Base-by-base conservation (phyloP, 2,797 vertebrate genomes). In the Gouania willdenowi region DNA sequence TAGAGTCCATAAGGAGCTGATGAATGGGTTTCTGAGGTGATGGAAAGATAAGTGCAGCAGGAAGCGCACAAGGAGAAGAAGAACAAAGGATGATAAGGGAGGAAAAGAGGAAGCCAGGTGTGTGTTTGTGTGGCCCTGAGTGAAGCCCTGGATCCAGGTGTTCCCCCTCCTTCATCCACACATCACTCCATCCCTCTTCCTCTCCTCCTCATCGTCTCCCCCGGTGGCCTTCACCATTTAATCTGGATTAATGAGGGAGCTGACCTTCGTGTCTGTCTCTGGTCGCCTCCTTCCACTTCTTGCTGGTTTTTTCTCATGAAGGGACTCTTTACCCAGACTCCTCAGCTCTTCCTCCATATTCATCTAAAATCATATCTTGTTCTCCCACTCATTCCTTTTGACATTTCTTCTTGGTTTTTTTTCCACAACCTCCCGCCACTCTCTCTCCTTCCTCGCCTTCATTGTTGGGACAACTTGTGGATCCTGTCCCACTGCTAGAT, bases 211-310 rank as follows among this genome's bases (percentile, higher is more conserved):
- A 27, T 11, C 6, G 4, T 37, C 71, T 71, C 49, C 62, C 63
- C 54, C 37, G 61, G 62, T 64, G 69, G 72, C 66, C 68, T 56
- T 55, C 52, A 44, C 37, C 39, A 11, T 58, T 72, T 80, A 68
- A 75, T 75, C 63, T 79, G 71, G 71, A 80, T 78, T 73, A 81
- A 80, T 75, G 59, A 79, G 75, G 19, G 51, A 20, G 8, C 12
- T 67, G 79, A 75, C 79, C 77, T 82, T 81, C 54, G 23, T 47
- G 39, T 52, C 43, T 15, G 21, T 51, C 36, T 50, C 43, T 15
- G 21, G 51, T 5, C 29, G 38, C 30, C 36, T 36, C 41, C 26
- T 16, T 5, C 6, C 24, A 18, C 39, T 7, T 32, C 21, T 54
- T 12, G 14, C 0, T 46, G 29, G 11, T 37, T 4, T 26, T 28